phyloP scores from a whole-genome alignment of 2,888 invertebrate species.

The Scaeva pyrastri region DNA sequence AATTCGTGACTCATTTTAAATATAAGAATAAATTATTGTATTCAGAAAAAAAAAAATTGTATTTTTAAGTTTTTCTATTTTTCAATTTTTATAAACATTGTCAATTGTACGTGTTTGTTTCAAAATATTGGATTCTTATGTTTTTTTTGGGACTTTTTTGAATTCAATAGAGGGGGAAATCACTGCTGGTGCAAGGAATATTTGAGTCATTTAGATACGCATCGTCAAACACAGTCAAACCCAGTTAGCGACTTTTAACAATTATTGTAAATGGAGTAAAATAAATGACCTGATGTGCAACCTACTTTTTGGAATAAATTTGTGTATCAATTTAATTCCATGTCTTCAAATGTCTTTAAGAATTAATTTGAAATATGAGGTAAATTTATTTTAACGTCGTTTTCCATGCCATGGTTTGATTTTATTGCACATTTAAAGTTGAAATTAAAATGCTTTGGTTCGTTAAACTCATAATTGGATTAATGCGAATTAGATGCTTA shows the following conservation, averaged over 20 bases:
- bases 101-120: conserved; percentile 26
- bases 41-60: not conserved
- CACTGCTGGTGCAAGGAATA: too few species aligned
- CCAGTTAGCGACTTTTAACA: too few species aligned
- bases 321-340: too few species aligned
- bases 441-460: conserved; percentile 20
- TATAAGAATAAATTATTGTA: not conserved
- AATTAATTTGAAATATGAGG: not conserved
- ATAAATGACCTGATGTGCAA: too few species aligned
- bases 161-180: not conserved
- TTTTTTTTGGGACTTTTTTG: not conserved
- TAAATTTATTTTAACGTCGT: too few species aligned
- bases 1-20: conserved; percentile 22
- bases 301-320: too few species aligned
- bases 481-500: not conserved
- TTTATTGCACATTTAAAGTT: not conserved
- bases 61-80: not conserved
- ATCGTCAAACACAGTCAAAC: too few species aligned
- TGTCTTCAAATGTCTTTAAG: not conserved
- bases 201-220: too few species aligned
- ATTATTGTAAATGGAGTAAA: too few species aligned
- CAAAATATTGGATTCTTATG: not conserved
- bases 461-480: conserved; percentile 6
- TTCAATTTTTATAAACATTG: conserved; percentile 18
- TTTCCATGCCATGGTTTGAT: conserved; percentile 16